Percentiles rank a stretch among this genome's conserved stretches.
Evolutionary conservation across 2,888 invertebrate species (phyloP).

Genomic region (Lithophane semibrunnea): DNA sequence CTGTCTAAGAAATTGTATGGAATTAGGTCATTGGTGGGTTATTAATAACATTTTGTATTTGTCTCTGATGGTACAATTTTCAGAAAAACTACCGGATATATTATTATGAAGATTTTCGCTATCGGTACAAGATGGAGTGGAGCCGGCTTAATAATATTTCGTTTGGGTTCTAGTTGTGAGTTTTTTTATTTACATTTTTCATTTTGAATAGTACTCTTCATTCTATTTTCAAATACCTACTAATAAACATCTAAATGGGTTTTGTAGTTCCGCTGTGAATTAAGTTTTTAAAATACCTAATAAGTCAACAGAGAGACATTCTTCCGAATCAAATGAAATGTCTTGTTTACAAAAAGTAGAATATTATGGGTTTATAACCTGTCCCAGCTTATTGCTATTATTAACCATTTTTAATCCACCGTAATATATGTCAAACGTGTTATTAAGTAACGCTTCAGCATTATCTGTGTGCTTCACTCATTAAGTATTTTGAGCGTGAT

Average conservation of each 20-base stretch:
- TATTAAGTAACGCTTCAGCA: constrained; percentile 18
- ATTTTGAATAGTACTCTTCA: too few species aligned
- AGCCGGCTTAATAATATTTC: neutral
- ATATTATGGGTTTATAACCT: neutral
- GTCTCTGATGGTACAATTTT: neutral
- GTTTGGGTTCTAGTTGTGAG: too few species aligned
- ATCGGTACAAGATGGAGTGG: neutral
- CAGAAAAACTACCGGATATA: neutral
- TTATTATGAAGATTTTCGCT: neutral
- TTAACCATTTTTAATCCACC: constrained; percentile 13
- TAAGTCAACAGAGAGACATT: neutral
- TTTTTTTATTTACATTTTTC: too few species aligned
- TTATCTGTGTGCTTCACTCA: constrained; percentile 31
- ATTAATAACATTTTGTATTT: neutral
- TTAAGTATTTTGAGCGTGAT: constrained; percentile 28
- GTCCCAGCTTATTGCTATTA: neutral
- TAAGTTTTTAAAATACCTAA: too few species aligned
- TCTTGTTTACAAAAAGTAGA: neutral
- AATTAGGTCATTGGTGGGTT: constrained; percentile 2
- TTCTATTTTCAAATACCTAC: too few species aligned
- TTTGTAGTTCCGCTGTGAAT: neutral
- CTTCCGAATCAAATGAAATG: neutral
- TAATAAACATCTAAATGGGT: neutral
- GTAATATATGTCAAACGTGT: constrained; percentile 38
- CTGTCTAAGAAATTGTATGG: constrained; percentile 9